A percentile compares a stretch with the other conserved stretches of the same genome.
phyloP scores from a whole-genome alignment of 2,888 invertebrate species.

The Bombyx huttoni region DNA sequence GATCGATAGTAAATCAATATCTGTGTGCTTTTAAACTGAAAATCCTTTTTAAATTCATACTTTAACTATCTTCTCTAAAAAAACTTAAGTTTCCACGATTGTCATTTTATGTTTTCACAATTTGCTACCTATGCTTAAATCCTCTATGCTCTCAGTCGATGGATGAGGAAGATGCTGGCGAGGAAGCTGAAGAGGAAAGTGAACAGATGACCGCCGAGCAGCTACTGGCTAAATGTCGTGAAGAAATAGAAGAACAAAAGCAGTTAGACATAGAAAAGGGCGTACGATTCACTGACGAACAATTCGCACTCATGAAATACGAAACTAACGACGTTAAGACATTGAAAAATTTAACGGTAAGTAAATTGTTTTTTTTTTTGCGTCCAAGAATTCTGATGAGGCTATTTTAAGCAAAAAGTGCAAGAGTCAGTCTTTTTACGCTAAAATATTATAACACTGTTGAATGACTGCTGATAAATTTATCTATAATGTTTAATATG shows the following conservation, averaged over 20 bases:
- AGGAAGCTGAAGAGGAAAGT: conserved; percentile 35
- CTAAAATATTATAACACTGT: no score
- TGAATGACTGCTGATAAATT: no score
- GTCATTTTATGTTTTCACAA: no score
- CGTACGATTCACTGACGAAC: conserved; percentile 70
- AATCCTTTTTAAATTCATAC: no score
- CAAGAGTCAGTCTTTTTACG: no score
- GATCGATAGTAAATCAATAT: no score
- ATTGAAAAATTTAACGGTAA: conserved; percentile 73
- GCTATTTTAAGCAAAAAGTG: no score
- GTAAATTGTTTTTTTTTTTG: conserved; percentile 7
- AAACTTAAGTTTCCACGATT: no score
- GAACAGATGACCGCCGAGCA: conserved; percentile 56
- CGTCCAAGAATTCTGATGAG: not conserved
- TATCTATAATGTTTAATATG: no score
- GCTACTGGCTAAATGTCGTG: conserved; percentile 38
- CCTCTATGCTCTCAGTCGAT: conserved; percentile 23
- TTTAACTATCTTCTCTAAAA: no score
- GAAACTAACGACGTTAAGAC: conserved; percentile 74
- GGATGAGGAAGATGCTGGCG: conserved; percentile 54
- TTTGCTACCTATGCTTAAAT: no score
- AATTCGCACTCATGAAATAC: conserved; percentile 73
- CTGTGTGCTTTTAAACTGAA: no score
- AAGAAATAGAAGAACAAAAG: conserved; percentile 45
- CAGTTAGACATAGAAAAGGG: conserved; percentile 65